Evolutionary conservation across 1,140 invertebrate genomes (phyloP).

Genomic region (Platorchestia sp.): DNA sequence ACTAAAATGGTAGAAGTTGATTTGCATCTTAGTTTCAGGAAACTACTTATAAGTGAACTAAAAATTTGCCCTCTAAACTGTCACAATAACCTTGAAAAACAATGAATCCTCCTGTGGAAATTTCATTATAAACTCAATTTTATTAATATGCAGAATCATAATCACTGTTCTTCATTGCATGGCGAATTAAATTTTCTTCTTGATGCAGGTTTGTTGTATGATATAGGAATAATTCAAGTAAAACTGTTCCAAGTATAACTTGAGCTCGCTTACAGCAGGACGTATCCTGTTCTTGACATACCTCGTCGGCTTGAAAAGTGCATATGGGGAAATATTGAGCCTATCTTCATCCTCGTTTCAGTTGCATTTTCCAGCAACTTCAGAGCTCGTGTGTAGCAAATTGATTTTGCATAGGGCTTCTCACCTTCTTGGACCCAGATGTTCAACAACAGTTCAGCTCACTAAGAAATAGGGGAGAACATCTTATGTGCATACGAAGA

Average conservation of each 20-base stretch:
- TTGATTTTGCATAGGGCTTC: neutral
- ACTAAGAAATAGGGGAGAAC: neutral
- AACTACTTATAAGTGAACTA: neutral
- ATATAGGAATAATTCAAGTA: neutral
- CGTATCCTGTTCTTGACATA: neutral
- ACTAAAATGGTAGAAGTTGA: neutral
- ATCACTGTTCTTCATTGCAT: neutral
- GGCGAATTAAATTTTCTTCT: neutral
- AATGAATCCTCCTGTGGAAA: neutral
- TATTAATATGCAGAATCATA: neutral
- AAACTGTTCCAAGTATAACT: neutral
- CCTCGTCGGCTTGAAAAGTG: neutral
- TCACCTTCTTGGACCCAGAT: neutral
- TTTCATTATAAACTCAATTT: neutral
- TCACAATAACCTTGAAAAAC: neutral
- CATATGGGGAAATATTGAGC: neutral
- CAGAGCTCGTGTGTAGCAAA: neutral
- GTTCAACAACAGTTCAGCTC: neutral
- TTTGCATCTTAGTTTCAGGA: neutral
- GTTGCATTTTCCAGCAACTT: neutral
- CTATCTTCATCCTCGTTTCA: neutral
- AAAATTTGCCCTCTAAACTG: neutral
- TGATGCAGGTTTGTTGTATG: neutral
- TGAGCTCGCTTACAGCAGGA: neutral
- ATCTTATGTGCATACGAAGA: neutral